A percentile compares a stretch with the other conserved stretches of the same genome.
Evolutionary conservation across 2,888 invertebrate genomes (phyloP).

Genomic region (Ophion ellenae): DNA sequence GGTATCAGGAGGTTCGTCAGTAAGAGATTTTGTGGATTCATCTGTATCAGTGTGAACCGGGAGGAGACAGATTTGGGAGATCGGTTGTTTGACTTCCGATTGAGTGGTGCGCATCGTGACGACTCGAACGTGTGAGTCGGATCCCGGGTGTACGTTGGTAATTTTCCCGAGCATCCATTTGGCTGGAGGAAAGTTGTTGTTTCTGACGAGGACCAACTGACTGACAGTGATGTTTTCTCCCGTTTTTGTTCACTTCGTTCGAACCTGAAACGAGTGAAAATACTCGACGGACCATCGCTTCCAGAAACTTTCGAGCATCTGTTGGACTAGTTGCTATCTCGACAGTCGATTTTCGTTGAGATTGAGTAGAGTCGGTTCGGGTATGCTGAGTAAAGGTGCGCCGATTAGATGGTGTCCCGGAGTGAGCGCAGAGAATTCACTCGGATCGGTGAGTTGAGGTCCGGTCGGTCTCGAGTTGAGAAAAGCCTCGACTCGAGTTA

Average conservation of each 20-base stretch:
- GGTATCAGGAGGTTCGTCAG: no score
- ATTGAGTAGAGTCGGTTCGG: background rate
- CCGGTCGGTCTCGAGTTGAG: constrained; percentile 34
- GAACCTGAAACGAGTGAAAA: background rate
- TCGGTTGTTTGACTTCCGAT: no score
- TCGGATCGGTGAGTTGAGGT: background rate
- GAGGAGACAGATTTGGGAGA: no score
- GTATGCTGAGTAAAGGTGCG: background rate
- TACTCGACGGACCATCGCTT: constrained; percentile 20
- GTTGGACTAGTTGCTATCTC: constrained; percentile 26
- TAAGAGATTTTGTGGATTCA: no score
- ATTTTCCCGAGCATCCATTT: no score
- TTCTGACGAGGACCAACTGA: no score
- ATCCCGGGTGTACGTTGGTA: no score
- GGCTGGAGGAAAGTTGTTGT: no score
- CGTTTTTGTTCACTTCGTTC: background rate
- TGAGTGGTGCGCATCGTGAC: no score
- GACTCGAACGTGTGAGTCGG: no score
- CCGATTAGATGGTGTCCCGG: constrained; percentile 44
- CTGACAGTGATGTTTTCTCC: no score
- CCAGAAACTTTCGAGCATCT: constrained; percentile 37
- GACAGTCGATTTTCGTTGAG: constrained; percentile 15
- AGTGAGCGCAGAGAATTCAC: constrained; percentile 29
- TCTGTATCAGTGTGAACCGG: no score
- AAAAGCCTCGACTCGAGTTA: constrained; percentile 11